A percentile compares a stretch with the other conserved stretches of the same genome.
These are phyloP conservation scores for Panulirus ornatus DNA, from an alignment of 1,140 invertebrate species.

Conservation along the genomic window DNA sequence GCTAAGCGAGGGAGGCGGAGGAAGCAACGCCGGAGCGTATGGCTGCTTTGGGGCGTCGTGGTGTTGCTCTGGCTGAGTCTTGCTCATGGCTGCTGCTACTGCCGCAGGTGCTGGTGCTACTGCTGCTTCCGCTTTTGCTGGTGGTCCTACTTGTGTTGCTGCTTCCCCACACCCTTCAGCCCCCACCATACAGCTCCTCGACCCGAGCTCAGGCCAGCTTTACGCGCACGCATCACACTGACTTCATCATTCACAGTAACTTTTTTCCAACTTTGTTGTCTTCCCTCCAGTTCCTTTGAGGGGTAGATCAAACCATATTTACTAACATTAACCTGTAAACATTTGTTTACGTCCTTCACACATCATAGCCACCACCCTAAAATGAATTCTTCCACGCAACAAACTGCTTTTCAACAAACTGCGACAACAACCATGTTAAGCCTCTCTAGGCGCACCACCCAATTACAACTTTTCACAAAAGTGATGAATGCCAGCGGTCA, in stretches of 20 bases:
- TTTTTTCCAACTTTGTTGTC: neutral
- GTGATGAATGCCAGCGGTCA: neutral
- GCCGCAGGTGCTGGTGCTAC: neutral
- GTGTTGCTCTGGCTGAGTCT: neutral
- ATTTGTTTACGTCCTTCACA: neutral
- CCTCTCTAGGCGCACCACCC: neutral
- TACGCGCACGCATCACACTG: slow-evolving; percentile 20
- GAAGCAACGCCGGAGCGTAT: slow-evolving; percentile 5
- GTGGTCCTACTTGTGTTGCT: neutral
- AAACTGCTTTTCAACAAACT: neutral
- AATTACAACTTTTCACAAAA: neutral
- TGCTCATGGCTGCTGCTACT: slow-evolving; percentile 27
- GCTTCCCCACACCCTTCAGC: neutral
- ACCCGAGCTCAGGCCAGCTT: slow-evolving; percentile 1
- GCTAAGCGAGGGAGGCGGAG: slow-evolving; percentile 34
- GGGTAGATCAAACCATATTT: neutral
- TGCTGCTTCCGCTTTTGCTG: neutral
- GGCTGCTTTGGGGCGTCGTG: slow-evolving; percentile 24
- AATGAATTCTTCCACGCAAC: neutral
- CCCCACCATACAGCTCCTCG: neutral
- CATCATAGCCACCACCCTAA: neutral
- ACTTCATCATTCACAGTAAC: slow-evolving; percentile 14
- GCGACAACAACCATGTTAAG: neutral
- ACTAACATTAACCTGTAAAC: neutral
- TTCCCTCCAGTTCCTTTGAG: neutral